Base-by-base conservation (phyloP, 2,113 vertebrate species). In the Falcunculus frontatus region DNA sequence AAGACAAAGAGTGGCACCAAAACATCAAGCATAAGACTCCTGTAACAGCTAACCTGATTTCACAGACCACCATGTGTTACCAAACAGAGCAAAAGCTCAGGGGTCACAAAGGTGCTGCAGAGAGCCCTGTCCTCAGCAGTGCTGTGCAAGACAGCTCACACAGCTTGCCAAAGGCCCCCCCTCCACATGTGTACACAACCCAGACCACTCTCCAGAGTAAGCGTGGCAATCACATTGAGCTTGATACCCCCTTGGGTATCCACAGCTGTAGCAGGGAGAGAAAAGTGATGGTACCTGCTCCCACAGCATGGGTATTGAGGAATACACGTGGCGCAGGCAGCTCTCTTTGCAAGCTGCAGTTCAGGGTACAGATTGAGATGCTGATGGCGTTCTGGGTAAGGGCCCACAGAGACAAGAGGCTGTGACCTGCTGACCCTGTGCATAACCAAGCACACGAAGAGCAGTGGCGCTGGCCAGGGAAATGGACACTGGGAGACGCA, bases 351-450 rank as follows among this genome's bases (percentile, higher is more conserved):
- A 22, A 42, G 21, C 44, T 67, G 52, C 35, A 42, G 47, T 16
- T 46, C 16, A 53, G 41, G 56, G 13, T 7, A 7, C 29, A 55
- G 56, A 33, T 0, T 22, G 59, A 64, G 41, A 20, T 29, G n/a
- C 41, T 41, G 19, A 6, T 0, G n/a, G 56, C 41, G 30, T 4
- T 47, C 30, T n/a, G 56, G 20, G 10, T 30, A 27, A 13, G 30
- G 49, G 11, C 26, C 22, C 47, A 29, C 12, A n/a, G 73, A 33
- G 22, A 46, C 57, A 3, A 21, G 57, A 52, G 52, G 46, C 63
- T 1, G 0, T 46, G 53, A 67, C 15, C 33, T 33, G 27, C 46
- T 0, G 0, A 11, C 16, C 21, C 26, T 42, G 11, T 8, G 42
- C 32, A 12, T 23, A 33, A 32, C 29, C 20, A 16, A 47, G 49